Evolutionary conservation across 92 coral and sea anemone species (phyloP).

Genomic region (Epizoanthus stellaris): DNA sequence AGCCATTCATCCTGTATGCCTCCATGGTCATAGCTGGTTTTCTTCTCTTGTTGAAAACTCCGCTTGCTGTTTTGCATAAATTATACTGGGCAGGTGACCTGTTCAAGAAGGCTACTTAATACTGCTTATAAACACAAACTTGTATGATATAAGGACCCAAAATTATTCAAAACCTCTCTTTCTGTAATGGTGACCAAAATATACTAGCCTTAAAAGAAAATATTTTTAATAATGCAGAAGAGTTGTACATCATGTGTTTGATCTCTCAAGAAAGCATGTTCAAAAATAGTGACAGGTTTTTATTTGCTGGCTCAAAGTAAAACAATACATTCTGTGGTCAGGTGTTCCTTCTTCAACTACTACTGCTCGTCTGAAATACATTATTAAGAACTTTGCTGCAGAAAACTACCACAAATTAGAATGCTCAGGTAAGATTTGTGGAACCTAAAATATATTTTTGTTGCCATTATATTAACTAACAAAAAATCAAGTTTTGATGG

Average conservation of each 20-base stretch:
- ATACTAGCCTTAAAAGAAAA: too few species aligned
- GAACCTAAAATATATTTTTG: not conserved
- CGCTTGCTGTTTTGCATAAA: conserved; percentile 63
- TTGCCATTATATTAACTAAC: not conserved
- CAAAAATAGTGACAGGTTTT: too few species aligned
- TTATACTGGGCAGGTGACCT: conserved; percentile 45
- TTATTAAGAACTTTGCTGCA: not conserved
- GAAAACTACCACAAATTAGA: not conserved
- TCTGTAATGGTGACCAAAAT: not conserved
- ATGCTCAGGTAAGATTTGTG: not conserved
- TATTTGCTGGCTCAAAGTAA: too few species aligned
- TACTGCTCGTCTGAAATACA: too few species aligned
- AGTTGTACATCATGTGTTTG: too few species aligned
- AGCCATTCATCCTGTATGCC: not conserved
- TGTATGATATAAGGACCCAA: not conserved
- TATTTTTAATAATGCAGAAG: too few species aligned
- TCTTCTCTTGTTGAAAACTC: conserved; percentile 10
- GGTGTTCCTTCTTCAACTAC: too few species aligned
- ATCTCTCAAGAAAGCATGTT: too few species aligned
- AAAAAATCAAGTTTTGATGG: conserved; percentile 27
- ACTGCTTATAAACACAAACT: not conserved
- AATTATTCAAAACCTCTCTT: not conserved
- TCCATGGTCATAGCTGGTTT: conserved; percentile 15
- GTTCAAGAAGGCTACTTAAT: conserved; percentile 35
- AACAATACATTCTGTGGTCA: too few species aligned